Base-by-base conservation (phyloP, 2,113 vertebrate species). In the Acanthochromis polyacanthus region DNA sequence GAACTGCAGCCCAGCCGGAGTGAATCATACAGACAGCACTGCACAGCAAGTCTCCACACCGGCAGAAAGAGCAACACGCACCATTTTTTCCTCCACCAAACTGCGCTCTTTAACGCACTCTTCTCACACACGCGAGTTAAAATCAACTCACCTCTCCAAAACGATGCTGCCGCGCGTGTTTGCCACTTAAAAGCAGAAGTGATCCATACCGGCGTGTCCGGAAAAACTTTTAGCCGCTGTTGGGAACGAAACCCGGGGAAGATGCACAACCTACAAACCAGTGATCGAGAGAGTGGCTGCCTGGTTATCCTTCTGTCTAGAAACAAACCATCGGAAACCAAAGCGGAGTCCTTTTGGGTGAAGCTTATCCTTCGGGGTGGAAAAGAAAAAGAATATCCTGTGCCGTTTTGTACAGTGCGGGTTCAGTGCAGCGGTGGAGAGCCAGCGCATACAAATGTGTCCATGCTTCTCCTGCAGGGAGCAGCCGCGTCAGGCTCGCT, bases 181-280 rank as follows among this genome's bases (percentile, higher is more conserved):
- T n/a, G 66, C 70, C 74, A 67, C 65, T 93, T 94, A 93, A 89
- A 88, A 90, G 91, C 91, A 82, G 30, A 81, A 91, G 85, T 62
- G 93, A 84, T 94, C 93, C 88, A 93, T 91, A 84, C 61, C 86
- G 89, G 85, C 75, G 91, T 87, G 67, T 90, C 83, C 88, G 76
- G 36, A 82, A 95, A 36, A 97, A 97, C 97, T 99, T 97, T 96
- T 95, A 95, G 52, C 81, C 56, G 55, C 50, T 28, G 62, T 4
- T 25, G 62, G 58, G 66, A 40, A 57, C 7, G 69, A 69, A 59
- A 83, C 48, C 61, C 40, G 50, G 43, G 57, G 32, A 36, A 64
- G 43, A 80, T 51, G 30, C 1, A 10, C 58, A 75, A 45, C 46
- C 53, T 63, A 55, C 23, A 78, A 82, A 66, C 48, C 40, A 15